These are phyloP conservation scores for Camponotus vicinus DNA, from an alignment of 1,140 invertebrate species.

Conservation along the genomic window DNA sequence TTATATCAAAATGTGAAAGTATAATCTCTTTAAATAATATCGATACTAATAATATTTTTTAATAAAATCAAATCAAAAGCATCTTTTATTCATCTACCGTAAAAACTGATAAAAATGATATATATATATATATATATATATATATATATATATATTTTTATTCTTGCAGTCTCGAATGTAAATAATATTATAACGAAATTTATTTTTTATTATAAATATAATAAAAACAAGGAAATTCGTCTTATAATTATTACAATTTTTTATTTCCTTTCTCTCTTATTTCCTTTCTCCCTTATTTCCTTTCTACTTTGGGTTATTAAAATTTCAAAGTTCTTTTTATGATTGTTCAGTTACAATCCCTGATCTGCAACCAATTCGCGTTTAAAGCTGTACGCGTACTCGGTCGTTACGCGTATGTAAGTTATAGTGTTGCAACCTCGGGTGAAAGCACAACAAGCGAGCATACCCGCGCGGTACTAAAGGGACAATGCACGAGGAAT, in stretches of 20 bases:
- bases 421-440: conserved; percentile 40
- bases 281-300: no score
- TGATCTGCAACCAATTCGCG: conserved; percentile 13
- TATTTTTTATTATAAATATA: background rate
- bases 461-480: conserved; percentile 43
- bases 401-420: conserved; percentile 44
- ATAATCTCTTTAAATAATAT: conserved; percentile 10
- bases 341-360: background rate
- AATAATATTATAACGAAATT: background rate
- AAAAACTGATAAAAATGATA: background rate
- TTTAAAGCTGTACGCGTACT: conserved; percentile 20
- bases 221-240: background rate
- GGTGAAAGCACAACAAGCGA: conserved; percentile 66
- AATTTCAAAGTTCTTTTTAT: background rate
- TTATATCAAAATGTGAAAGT: background rate
- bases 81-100: background rate
- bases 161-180: no score
- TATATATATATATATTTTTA: no score
- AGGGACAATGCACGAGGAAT: conserved; percentile 60
- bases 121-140: no score
- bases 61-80: background rate
- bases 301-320: background rate
- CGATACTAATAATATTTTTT: background rate
- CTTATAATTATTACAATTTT: conserved; percentile 1
- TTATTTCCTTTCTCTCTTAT: background rate